Evolutionary conservation across 35 echinoderm and acorn worm species (phyloP).

Genomic region (Strongylocentrotus purpuratus): DNA sequence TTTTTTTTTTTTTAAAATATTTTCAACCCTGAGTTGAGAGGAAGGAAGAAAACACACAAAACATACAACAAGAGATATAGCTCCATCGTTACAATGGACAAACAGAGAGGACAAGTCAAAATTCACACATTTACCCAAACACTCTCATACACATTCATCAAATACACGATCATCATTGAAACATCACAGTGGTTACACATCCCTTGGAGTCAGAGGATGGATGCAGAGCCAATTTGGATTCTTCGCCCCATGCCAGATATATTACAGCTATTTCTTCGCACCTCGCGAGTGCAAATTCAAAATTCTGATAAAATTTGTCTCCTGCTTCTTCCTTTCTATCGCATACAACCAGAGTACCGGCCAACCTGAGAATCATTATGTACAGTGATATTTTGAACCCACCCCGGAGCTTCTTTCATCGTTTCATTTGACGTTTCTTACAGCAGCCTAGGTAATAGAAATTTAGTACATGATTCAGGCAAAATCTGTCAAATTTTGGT

Average conservation of each 20-base stretch:
- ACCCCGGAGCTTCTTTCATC: background rate
- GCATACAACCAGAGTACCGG: background rate
- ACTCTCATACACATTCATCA: constrained; percentile 2
- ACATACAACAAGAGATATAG: constrained; percentile 30
- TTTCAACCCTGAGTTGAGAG: constrained; percentile 45
- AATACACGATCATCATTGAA: background rate
- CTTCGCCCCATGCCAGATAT: background rate
- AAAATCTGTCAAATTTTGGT: constrained; percentile 10
- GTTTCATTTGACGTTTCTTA: background rate
- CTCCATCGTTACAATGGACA: background rate
- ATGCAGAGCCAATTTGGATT: background rate
- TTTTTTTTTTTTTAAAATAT: constrained; percentile 25
- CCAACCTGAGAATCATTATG: background rate
- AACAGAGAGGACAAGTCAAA: background rate
- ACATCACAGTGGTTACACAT: background rate
- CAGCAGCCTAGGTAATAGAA: background rate
- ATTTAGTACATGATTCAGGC: background rate
- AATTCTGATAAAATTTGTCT: constrained; percentile 9
- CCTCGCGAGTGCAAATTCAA: background rate
- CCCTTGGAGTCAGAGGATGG: background rate
- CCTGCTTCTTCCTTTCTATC: constrained; percentile 5
- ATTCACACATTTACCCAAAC: background rate
- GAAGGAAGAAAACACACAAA: constrained; percentile 38
- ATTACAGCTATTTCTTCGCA: background rate
- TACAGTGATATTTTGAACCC: constrained; percentile 9